Percentiles rank a stretch among this genome's conserved stretches.
These are phyloP conservation scores for Saccostrea echinata DNA, from an alignment of 1,140 invertebrate genomes.

Conservation along the genomic window DNA sequence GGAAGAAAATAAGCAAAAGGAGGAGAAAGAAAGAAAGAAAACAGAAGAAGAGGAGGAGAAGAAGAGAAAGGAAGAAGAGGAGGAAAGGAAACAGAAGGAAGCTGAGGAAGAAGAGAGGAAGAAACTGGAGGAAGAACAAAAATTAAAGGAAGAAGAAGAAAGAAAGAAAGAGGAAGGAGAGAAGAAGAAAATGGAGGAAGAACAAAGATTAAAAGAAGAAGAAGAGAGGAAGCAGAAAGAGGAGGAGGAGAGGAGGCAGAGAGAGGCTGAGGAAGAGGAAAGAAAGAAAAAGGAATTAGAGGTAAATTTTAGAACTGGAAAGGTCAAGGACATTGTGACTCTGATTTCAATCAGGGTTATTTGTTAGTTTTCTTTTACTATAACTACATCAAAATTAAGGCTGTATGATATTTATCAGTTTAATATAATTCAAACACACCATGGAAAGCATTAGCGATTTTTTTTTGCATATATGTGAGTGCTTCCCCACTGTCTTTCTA, in stretches of 20 bases:
- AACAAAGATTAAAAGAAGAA: not conserved
- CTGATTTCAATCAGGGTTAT: no score
- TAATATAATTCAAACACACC: no score
- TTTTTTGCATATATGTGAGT: no score
- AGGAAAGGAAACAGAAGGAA: not conserved
- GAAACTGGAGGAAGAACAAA: conserved; percentile 26
- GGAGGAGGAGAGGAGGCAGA: conserved; percentile 12
- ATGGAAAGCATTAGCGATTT: no score
- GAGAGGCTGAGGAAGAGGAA: conserved; percentile 13
- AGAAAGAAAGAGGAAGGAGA: conserved; percentile 9
- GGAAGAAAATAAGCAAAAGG: not conserved
- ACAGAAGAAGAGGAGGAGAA: not conserved
- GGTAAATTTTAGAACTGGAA: not conserved
- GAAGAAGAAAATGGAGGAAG: not conserved
- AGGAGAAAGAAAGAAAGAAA: not conserved
- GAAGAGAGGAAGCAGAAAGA: not conserved
- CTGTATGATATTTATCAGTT: no score
- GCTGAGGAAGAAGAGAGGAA: conserved; percentile 13
- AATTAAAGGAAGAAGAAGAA: conserved; percentile 31
- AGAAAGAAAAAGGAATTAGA: conserved; percentile 18
- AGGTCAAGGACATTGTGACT: not conserved
- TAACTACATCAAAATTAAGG: no score
- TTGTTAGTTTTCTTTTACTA: no score
- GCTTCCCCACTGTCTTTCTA: no score
- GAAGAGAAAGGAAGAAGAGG: not conserved